Evolutionary conservation across 2,888 invertebrate species (phyloP).

Genomic region (Metacarcinus magister): DNA sequence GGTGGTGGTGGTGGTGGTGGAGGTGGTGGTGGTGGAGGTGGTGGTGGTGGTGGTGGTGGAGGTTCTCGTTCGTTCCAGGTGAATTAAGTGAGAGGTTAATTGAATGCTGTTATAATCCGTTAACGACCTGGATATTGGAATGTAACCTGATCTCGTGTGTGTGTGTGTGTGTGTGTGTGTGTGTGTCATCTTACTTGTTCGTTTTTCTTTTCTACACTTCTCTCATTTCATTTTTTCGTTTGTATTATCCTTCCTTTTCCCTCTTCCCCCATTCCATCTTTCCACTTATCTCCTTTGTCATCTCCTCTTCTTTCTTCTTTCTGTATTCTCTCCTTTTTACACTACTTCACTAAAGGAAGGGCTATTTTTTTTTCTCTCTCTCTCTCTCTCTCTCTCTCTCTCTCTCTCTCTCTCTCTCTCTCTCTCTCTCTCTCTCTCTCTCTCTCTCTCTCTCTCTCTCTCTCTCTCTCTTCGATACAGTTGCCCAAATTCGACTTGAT

Average conservation of each 20-base stretch:
- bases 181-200: background rate
- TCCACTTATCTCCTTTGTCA: background rate
- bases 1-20: background rate
- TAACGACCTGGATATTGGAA: slow-evolving; percentile 38
- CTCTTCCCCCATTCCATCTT: background rate
- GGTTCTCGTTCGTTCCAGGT: background rate
- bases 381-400: slow-evolving; percentile 1
- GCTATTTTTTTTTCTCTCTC: background rate
- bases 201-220: background rate
- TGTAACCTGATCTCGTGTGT: background rate
- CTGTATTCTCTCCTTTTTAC: background rate
- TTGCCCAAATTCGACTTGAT: background rate
- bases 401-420: slow-evolving; percentile 1
- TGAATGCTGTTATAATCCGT: slow-evolving; percentile 36
- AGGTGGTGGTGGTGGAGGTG: background rate
- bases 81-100: slow-evolving; percentile 32
- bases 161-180: slow-evolving; percentile 44
- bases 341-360: background rate
- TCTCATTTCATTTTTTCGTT: background rate
- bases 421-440: background rate
- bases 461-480: background rate
- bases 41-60: background rate
- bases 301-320: background rate
- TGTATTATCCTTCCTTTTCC: background rate
- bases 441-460: background rate